A percentile compares a stretch with the other conserved stretches of the same genome.
These are phyloP conservation scores for Paratilapia polleni DNA, from an alignment of 2,113 vertebrate genomes.

Conservation along the genomic window DNA sequence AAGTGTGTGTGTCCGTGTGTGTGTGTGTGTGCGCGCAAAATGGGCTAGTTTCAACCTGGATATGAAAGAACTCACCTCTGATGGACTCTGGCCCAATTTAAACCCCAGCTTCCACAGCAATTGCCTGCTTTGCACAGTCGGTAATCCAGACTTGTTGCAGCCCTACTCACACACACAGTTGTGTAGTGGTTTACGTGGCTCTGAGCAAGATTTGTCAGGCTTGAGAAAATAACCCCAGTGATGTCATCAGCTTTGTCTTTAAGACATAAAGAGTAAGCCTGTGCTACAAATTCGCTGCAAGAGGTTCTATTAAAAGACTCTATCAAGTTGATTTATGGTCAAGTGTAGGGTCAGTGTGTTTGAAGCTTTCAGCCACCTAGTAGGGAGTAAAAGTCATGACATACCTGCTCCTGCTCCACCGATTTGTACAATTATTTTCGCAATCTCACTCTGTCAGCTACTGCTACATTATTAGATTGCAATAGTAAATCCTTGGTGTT, in stretches of 20 bases:
- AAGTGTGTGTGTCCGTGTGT: too few species aligned
- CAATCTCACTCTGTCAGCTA: background rate
- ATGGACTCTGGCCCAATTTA: background rate
- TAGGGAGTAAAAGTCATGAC: background rate
- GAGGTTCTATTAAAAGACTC: background rate
- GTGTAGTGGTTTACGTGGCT: background rate
- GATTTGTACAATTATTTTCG: constrained; percentile 10
- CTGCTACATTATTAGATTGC: background rate
- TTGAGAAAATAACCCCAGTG: background rate
- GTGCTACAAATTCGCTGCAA: background rate
- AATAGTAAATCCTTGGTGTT: background rate
- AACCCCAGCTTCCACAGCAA: background rate
- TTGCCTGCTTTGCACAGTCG: background rate
- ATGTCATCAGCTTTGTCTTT: background rate
- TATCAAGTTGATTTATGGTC: background rate
- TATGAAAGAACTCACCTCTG: background rate
- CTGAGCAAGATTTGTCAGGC: background rate
- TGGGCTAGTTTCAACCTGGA: background rate
- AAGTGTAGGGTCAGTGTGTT: background rate
- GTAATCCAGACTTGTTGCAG: background rate
- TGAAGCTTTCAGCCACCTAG: background rate
- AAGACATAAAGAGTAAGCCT: background rate
- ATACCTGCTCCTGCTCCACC: background rate
- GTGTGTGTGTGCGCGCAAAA: background rate
- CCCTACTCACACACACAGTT: background rate